Base-by-base conservation (phyloP, 2,113 vertebrate genomes). In the Mugil cephalus region DNA sequence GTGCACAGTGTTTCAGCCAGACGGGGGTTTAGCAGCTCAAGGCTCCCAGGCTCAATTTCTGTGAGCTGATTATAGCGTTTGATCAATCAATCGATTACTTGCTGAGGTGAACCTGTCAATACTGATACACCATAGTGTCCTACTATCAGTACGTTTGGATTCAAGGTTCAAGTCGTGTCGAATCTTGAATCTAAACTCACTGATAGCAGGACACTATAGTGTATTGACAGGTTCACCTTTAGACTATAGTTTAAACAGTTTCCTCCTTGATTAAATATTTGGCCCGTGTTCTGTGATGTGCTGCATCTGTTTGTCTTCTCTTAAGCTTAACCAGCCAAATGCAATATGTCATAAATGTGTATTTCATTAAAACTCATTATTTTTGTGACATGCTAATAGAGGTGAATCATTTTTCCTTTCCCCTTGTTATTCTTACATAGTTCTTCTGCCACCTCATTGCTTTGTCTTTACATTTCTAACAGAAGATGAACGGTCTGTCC, bases 401-500 rank as follows among this genome's bases (percentile, higher is more conserved):
- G n/a, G n/a, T n/a, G n/a, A n/a, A n/a, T 30, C 24, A 30, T 5
- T 30, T 30, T 69, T 5, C 7, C 10, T 53, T 17, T 12, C 53
- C n/a, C 17, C 4, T 36, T 47, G 3, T 15, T 53, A 4, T 65
- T 34, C 7, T 24, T 30, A 30, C 24, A 30, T 30, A 30, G 7
- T 45, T 58, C 52, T 63, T 21, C 52, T 36, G 2, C 34, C 46
- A n/a, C 9, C 38, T 24, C 63, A 39, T 70, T 53, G 48, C 11
- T 72, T 18, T 4, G 6, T 60, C 6, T 52, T 50, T 65, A 34
- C 63, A 80, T 84, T 80, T 60, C n/a, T 38, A 34, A 56, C 84
- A 88, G 90, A 94, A 88, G 82, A 99, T 99, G 97, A 99, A 99
- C 78, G 97, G 98, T 80, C 93, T 99, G 87, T 98, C 97, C 0